Evolutionary conservation across 2,888 invertebrate genomes (phyloP), one percentile per base, ranked within the genome.

Genomic region (Celastrina argiolus): DNA sequence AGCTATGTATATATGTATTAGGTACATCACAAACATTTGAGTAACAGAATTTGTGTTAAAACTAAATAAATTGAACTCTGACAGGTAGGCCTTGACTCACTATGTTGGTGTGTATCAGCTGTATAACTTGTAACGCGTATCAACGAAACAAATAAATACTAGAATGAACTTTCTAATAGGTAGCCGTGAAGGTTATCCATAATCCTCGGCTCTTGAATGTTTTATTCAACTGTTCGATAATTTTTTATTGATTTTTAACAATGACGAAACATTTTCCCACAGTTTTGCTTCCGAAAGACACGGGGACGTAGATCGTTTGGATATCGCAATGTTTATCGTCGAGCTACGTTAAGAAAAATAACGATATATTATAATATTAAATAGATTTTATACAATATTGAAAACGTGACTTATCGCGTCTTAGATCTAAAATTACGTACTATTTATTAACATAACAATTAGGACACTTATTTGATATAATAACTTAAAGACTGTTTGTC

Each of bases 331-430:
- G 22, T 51, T 51, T 51, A 26, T 26, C 39, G 41, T 31, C 42
- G 42, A 59, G 41, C 65, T 39, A 39, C 41, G 42, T 42, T 58
- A 42, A 51, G 45, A 51, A 42, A 59, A 65, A 59, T 64, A 41
- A 45, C 69, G 65, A 66, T 56, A 67, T 59, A 81, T 85, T 79
- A 75, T 76, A 76, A 75, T 76, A 78, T 78, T 78, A 73, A 80
- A 80, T 80, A 58, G 39, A 59, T 45, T 66, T 66, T 45, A 67
- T 69, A 66, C 56, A 78, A 80, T 84, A 78, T 79, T 84, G 86
- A 81, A 90, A 89, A 91, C 91, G 91, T 92, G 91, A 83, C 91
- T 85, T 92, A 91, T 91, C 91, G 82, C 77, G 77, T 77, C 71
- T 77, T 76, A 75, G 72, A 76, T 72, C 76, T 74, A 73, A 80